A percentile compares a stretch with the other conserved stretches of the same genome.
These are phyloP conservation scores for Eretmochelys imbricata DNA, from an alignment of 2,113 vertebrate genomes.

Conservation along the genomic window DNA sequence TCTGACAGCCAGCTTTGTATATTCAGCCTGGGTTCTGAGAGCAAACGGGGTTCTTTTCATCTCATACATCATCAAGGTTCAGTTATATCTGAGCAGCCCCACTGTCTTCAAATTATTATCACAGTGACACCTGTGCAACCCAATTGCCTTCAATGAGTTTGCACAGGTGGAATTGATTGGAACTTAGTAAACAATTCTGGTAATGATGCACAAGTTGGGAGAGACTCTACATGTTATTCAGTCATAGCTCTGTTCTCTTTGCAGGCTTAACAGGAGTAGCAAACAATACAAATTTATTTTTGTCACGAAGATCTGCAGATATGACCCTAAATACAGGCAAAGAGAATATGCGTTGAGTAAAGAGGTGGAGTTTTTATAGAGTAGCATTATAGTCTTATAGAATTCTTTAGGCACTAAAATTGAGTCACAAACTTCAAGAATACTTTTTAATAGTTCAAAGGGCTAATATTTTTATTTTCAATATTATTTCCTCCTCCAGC, in stretches of 20 bases:
- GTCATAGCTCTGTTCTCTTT: neutral
- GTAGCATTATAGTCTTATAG: neutral
- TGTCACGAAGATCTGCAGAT: neutral
- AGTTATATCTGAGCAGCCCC: neutral
- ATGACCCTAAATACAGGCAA: neutral
- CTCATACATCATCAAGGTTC: neutral
- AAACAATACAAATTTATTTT: neutral
- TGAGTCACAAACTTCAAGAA: neutral
- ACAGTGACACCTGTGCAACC: neutral
- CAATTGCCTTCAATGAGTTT: neutral
- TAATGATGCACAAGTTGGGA: neutral
- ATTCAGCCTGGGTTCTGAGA: neutral
- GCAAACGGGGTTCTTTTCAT: neutral
- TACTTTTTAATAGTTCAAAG: neutral
- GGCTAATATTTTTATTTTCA: neutral
- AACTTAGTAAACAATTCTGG: neutral
- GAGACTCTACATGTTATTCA: neutral
- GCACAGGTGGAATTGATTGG: neutral
- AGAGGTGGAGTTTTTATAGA: neutral
- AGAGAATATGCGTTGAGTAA: neutral
- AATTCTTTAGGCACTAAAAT: neutral
- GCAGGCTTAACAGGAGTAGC: neutral
- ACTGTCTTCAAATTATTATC: neutral
- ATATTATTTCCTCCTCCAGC: neutral
- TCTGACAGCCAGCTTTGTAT: constrained; percentile 1